phyloP scores from a whole-genome alignment of 2,113 vertebrate genomes.

The Sander vitreus region DNA sequence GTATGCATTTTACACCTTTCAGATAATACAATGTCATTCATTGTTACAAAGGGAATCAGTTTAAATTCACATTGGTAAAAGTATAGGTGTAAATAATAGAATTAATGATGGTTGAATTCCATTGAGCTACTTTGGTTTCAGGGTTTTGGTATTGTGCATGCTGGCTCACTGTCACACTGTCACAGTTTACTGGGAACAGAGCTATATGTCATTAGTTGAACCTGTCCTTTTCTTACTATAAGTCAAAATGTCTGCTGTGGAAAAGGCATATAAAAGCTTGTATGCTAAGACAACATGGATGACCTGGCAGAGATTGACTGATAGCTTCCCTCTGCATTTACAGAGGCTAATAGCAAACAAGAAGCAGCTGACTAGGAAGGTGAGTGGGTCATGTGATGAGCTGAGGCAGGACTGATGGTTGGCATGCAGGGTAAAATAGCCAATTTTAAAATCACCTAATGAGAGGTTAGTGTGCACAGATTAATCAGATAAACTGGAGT shows the following conservation, averaged over 20 bases:
- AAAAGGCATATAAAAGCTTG: neutral
- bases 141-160: no score
- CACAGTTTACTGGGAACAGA: neutral
- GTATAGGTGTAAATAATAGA: neutral
- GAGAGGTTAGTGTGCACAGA: constrained; percentile 17
- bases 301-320: constrained; percentile 21
- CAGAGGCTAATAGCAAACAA: constrained; percentile 1
- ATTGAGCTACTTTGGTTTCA: neutral
- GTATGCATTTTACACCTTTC: no score
- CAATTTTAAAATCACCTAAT: neutral
- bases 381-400: constrained; percentile 9
- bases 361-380: constrained; percentile 4
- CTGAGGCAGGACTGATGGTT: constrained; percentile 3
- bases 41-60: neutral
- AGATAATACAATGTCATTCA: no score
- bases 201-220: neutral
- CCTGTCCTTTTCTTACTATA: neutral
- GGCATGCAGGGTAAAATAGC: neutral
- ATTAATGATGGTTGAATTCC: neutral
- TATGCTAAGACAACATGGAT: neutral
- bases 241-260: neutral
- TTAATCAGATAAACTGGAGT: neutral
- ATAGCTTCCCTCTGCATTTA: neutral
- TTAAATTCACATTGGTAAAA: neutral
- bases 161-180: neutral